These are phyloP conservation scores for Sminthopsis crassicaudata DNA, from an alignment of 2,113 vertebrate genomes.

Conservation along the genomic window DNA sequence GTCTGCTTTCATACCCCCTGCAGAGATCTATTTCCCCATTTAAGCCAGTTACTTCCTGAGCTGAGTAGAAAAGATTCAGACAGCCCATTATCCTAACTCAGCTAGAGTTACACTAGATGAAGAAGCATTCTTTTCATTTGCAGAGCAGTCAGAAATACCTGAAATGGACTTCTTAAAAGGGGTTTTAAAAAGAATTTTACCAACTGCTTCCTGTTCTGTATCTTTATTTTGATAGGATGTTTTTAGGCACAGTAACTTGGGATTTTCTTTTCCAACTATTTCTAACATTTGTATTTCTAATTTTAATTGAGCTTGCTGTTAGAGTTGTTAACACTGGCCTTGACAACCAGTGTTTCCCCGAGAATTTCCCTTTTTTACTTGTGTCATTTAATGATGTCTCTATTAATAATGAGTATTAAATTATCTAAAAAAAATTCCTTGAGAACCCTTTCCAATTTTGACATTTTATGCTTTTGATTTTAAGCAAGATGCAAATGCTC, in stretches of 20 bases:
- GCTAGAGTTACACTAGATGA: constrained; percentile 31
- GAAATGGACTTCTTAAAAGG: constrained; percentile 27
- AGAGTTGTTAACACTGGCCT: constrained; percentile 17
- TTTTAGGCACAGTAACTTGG: constrained; percentile 8
- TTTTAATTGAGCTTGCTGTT: constrained; percentile 42
- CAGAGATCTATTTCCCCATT: background rate
- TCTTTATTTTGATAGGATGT: constrained; percentile 53
- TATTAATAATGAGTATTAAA: background rate
- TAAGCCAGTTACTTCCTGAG: constrained; percentile 30
- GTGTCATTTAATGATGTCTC: constrained; percentile 19
- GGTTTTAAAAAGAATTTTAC: constrained; percentile 45
- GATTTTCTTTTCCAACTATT: constrained; percentile 15
- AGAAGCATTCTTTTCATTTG: constrained; percentile 39
- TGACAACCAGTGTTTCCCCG: background rate
- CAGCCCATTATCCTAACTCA: constrained; percentile 10
- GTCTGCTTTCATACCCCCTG: background rate
- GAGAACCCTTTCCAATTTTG: background rate
- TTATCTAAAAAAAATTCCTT: background rate
- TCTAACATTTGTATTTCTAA: constrained; percentile 39
- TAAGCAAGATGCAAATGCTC: background rate
- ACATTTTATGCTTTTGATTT: background rate
- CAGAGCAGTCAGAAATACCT: constrained; percentile 45
- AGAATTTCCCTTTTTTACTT: background rate
- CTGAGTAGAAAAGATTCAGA: constrained; percentile 4
- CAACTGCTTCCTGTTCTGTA: constrained; percentile 30